phyloP scores from a whole-genome alignment of 2,888 invertebrate genomes.

The Nemotelus nigrinus region DNA sequence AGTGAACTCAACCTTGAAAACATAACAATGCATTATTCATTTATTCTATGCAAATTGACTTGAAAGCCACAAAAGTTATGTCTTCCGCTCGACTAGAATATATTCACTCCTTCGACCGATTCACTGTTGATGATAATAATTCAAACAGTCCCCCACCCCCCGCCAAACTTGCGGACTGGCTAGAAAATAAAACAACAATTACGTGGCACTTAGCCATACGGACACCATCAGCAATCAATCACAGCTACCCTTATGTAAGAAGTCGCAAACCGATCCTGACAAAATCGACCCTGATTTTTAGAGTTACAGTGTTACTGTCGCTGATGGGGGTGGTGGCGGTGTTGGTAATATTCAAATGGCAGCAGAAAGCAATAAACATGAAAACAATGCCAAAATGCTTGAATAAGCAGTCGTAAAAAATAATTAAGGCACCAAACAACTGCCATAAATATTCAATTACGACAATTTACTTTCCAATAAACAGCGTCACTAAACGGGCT shows the following conservation, averaged over 20 bases:
- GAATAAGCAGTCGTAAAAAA: conserved; percentile 44
- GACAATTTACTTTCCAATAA: conserved; percentile 50
- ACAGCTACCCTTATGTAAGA: conserved; percentile 18
- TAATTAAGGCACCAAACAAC: conserved; percentile 48
- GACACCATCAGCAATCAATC: conserved; percentile 28
- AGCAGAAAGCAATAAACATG: conserved; percentile 32
- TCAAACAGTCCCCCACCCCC: neutral
- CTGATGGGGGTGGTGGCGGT: no score
- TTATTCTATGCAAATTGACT: neutral
- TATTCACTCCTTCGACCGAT: neutral
- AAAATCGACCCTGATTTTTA: no score
- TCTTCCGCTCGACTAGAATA: neutral
- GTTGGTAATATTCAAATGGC: conserved; percentile 26
- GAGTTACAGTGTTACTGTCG: neutral
- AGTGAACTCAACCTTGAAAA: conserved; percentile 12
- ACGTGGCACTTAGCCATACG: conserved; percentile 26
- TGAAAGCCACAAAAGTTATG: neutral
- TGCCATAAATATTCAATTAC: conserved; percentile 50
- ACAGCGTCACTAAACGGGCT: conserved; percentile 22
- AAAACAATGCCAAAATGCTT: conserved; percentile 36
- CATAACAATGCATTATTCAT: conserved; percentile 16
- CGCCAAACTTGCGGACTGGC: neutral
- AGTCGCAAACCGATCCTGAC: no score
- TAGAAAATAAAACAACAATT: conserved; percentile 30
- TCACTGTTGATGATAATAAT: no score